Percentiles rank a stretch among this genome's conserved stretches.
These are phyloP conservation scores for Sus cebifrons DNA, from an alignment of 2,797 vertebrate species.

Conservation along the genomic window DNA sequence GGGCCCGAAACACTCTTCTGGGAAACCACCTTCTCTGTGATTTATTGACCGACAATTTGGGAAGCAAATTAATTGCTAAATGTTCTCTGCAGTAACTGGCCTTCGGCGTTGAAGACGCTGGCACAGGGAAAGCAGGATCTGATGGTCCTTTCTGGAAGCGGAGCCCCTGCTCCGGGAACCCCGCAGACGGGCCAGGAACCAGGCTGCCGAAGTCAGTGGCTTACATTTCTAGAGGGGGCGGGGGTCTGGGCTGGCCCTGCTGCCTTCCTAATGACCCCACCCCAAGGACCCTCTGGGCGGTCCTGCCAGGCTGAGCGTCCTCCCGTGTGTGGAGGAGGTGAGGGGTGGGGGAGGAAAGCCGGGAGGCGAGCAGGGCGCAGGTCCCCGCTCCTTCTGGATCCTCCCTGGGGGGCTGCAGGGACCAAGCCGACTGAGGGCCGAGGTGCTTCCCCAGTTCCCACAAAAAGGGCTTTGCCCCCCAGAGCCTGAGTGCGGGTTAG, in stretches of 20 bases:
- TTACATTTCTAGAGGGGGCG: neutral
- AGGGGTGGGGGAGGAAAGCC: too few species aligned
- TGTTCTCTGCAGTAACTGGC: neutral
- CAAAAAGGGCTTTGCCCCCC: neutral
- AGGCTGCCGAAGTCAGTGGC: neutral
- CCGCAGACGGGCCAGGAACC: accelerated
- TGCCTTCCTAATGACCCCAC: neutral
- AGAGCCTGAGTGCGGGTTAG: neutral
- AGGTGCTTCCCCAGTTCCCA: neutral
- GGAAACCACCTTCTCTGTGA: neutral
- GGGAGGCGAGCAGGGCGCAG: too few species aligned
- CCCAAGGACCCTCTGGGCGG: accelerated
- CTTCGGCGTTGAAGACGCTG: neutral
- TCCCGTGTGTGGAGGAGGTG: neutral
- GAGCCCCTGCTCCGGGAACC: accelerated
- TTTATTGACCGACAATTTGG: neutral
- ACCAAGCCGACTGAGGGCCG: neutral
- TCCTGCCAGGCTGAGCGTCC: neutral
- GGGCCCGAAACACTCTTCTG: neutral
- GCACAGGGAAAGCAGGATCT: neutral
- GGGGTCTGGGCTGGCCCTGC: neutral
- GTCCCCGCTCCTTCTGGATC: neutral
- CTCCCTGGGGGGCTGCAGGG: neutral
- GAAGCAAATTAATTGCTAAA: slow-evolving; percentile 20
- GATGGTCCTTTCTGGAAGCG: neutral